These are phyloP conservation scores for Danio kyathit DNA, from an alignment of 2,797 vertebrate genomes.

Conservation along the genomic window DNA sequence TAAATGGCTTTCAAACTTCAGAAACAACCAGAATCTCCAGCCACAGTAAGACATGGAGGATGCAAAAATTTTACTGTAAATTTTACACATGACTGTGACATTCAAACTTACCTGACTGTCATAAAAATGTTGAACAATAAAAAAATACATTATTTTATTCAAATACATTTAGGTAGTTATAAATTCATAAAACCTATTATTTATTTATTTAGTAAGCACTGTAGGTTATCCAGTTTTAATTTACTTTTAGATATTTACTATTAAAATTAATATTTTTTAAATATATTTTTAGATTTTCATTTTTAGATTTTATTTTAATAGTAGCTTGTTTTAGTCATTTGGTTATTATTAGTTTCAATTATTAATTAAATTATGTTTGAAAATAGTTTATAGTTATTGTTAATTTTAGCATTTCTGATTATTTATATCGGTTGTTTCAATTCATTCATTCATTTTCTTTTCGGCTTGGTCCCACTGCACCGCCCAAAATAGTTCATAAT, in stretches of 20 bases:
- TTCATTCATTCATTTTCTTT: too few relatives aligned
- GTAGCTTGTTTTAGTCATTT: too few relatives aligned
- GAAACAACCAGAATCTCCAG: slow-evolving; percentile 71
- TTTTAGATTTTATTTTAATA: background rate
- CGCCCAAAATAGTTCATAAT: too few relatives aligned
- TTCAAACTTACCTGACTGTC: background rate
- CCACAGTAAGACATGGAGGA: slow-evolving; percentile 68
- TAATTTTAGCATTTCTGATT: too few relatives aligned
- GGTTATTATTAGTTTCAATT: too few relatives aligned
- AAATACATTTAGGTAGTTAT: background rate
- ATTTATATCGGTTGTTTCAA: too few relatives aligned
- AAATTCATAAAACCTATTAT: background rate
- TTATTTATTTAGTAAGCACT: background rate
- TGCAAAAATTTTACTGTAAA: too few relatives aligned
- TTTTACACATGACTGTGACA: background rate
- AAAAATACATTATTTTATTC: background rate
- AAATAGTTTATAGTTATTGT: too few relatives aligned
- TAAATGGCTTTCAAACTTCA: slow-evolving; percentile 83
- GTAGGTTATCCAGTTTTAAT: background rate
- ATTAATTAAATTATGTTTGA: too few relatives aligned
- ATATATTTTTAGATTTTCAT: background rate
- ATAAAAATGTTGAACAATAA: background rate
- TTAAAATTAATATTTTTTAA: background rate
- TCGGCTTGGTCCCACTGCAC: too few relatives aligned
- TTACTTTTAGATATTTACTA: background rate